Base-by-base conservation (phyloP, 2,113 vertebrate genomes). In the Psammodynastes pulverulentus region DNA sequence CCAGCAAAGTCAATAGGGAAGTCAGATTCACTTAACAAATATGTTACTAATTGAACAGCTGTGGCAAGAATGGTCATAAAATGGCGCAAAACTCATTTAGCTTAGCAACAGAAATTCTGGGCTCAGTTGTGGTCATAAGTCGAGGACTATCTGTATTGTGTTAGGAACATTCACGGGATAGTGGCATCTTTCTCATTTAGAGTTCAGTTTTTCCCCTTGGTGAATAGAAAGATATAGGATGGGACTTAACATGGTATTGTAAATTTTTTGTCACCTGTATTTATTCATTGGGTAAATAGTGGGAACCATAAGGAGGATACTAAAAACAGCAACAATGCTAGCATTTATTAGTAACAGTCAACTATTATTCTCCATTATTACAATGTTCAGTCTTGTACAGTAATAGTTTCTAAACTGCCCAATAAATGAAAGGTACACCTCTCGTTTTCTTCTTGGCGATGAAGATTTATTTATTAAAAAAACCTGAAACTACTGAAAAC, bases 151-250 rank as follows among this genome's bases (percentile, higher is more conserved):
- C 53, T 49, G 92, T 85, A 92, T 93, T 93, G 89, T 21, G 43
- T 21, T 88, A 39, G 43, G 84, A 48, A 52, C 7, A 34, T 53
- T 87, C 45, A 39, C 0, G 86, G 51, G 51, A 95, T 85, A 93
- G 89, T 93, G 24, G 51, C 84, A 84, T 72, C 56, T 89, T 92
- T 89, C 92, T 88, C 3, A 62, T 89, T 93, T 86, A 84, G 72
- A 93, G 87, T 94, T 88, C 62, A 89, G 51, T 94, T 93, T 94
- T 51, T 51, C 8, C 24, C 51, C 93, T 43, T 67, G 54, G 89
- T 91, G 93, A 91, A 8, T 67, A 92, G 34, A n/a, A 94, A 86
- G 21, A 17, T 58, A 4, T n/a, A 93, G 46, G 21, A 86, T 84
- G 93, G 87, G 93, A 84, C 23, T 4, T 48, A 26, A 62, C 58